These are phyloP conservation scores for Conus betulinus DNA, from an alignment of 1,140 invertebrate genomes.

Conservation along the genomic window DNA sequence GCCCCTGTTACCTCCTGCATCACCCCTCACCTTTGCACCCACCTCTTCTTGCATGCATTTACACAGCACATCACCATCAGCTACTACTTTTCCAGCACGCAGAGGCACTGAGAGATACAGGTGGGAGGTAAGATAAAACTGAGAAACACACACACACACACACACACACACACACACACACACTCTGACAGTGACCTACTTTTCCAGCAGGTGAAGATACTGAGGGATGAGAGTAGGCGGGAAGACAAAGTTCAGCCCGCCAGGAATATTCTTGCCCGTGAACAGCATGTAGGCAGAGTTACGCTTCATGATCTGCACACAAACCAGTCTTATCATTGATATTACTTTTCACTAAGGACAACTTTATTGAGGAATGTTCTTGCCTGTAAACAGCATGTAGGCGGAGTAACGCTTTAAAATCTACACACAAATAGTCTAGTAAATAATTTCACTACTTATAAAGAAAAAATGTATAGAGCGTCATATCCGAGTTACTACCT, in stretches of 20 bases:
- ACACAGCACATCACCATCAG: too few species aligned
- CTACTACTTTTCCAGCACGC: too few species aligned
- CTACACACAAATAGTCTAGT: slow-evolving; percentile 47
- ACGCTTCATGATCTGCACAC: slow-evolving; percentile 86
- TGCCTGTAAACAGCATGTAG: slow-evolving; percentile 90
- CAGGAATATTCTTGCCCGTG: slow-evolving; percentile 79
- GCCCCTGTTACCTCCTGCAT: too few species aligned
- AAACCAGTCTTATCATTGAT: not conserved
- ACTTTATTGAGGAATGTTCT: slow-evolving; percentile 41
- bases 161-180: not conserved
- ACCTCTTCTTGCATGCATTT: too few species aligned
- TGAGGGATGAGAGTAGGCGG: slow-evolving; percentile 66
- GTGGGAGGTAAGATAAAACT: too few species aligned
- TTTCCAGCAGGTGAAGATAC: slow-evolving; percentile 70
- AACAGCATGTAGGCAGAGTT: slow-evolving; percentile 94
- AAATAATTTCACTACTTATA: too few species aligned
- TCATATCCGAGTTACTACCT: not conserved
- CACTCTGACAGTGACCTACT: slow-evolving; percentile 51
- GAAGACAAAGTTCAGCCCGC: slow-evolving; percentile 54
- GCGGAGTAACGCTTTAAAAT: slow-evolving; percentile 95
- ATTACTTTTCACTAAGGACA: too few species aligned
- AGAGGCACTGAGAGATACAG: too few species aligned
- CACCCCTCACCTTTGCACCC: too few species aligned
- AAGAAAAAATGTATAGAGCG: not conserved
- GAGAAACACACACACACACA: not conserved